Conservation (phyloP, 2,888 invertebrate genomes). For the Apoda limacodes region DNA sequence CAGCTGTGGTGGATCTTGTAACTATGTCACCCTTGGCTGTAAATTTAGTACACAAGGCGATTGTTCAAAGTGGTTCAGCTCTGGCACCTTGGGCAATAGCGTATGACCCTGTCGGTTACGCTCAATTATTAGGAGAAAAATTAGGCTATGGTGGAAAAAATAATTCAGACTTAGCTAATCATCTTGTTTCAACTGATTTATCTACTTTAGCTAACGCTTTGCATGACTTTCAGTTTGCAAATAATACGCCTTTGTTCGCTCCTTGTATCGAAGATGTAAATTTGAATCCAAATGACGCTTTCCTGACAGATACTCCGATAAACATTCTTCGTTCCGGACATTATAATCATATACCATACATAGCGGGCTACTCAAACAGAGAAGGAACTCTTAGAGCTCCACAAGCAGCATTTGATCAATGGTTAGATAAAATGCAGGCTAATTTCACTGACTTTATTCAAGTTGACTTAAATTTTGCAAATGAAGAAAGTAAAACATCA, state of each 20-base stretch:
- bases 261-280: constrained; percentile 46
- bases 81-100: constrained; percentile 52
- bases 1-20: constrained; percentile 62
- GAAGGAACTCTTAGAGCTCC: constrained; percentile 49
- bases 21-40: constrained; percentile 38
- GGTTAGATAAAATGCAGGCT: constrained; percentile 40
- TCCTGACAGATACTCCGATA: constrained; percentile 41
- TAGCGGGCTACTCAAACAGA: constrained; percentile 40
- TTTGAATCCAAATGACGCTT: constrained; percentile 28
- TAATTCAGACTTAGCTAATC: constrained; percentile 31
- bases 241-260: constrained; percentile 49
- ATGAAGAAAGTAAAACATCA: constrained; percentile 22
- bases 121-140: constrained; percentile 32
- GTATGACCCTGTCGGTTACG: constrained; percentile 45
- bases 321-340: constrained; percentile 37
- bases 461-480: constrained; percentile 35
- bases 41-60: constrained; percentile 44
- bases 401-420: constrained; percentile 31
- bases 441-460: constrained; percentile 47
- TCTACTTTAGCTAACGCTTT: constrained; percentile 29
- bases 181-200: constrained; percentile 29
- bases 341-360: constrained; percentile 42
- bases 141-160: constrained; percentile 34
- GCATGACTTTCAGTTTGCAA: constrained; percentile 32
- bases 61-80: constrained; percentile 50